Evolutionary conservation across 2,797 vertebrate genomes (phyloP).

Genomic region (Botia kubotai): DNA sequence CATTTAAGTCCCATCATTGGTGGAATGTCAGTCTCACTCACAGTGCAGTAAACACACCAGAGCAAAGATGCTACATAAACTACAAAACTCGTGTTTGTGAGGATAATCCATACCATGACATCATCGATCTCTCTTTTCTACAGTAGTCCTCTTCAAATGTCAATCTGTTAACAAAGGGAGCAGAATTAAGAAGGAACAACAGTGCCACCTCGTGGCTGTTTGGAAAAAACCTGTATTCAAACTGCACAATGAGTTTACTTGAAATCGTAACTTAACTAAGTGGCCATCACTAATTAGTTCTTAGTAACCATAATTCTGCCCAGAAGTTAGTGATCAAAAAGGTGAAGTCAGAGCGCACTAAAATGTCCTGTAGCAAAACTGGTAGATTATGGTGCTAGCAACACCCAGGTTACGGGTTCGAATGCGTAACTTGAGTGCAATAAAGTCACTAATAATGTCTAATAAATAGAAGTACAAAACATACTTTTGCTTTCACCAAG

Average conservation of each 20-base stretch:
- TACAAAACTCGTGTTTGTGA: neutral
- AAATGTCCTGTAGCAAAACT: too few species aligned
- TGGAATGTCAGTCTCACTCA: neutral
- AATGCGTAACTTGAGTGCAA: too few species aligned
- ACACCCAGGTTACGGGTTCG: too few species aligned
- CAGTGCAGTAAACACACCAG: conserved; percentile 5
- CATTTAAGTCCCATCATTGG: conserved; percentile 18
- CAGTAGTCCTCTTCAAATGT: neutral
- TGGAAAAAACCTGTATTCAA: neutral
- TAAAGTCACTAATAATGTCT: too few species aligned
- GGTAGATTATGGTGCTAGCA: too few species aligned
- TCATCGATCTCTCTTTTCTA: conserved; percentile 18
- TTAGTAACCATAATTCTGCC: too few species aligned
- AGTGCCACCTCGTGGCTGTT: conserved; percentile 12
- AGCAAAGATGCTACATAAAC: neutral
- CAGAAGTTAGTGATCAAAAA: too few species aligned
- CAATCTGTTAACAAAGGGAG: neutral
- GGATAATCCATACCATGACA: conserved; percentile 19
- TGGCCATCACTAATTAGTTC: too few species aligned
- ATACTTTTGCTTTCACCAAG: too few species aligned
- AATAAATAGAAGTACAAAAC: too few species aligned
- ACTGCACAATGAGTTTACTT: neutral
- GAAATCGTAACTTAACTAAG: too few species aligned
- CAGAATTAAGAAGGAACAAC: conserved; percentile 12
- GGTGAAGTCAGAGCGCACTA: too few species aligned